Evolutionary conservation across 2,797 vertebrate species (phyloP).

Genomic region (Chloroceryle amazona): DNA sequence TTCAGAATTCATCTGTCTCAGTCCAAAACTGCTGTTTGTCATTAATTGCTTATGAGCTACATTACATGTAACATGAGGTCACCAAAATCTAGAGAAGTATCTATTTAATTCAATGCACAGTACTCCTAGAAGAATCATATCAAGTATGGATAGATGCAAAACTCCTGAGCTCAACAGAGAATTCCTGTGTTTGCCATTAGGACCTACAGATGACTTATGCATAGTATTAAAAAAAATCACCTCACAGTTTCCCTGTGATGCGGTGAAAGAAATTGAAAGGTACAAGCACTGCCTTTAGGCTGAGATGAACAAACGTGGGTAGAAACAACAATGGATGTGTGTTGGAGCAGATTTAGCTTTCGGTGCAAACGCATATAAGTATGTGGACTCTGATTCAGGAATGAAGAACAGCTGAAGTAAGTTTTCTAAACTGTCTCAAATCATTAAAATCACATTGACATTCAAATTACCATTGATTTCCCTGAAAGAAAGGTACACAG

Average conservation of each 20-base stretch:
- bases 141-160: not conserved
- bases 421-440: not conserved
- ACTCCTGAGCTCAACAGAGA: not conserved
- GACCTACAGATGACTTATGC: not conserved
- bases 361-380: not conserved
- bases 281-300: not conserved
- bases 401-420: not conserved
- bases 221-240: not conserved
- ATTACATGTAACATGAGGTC: not conserved
- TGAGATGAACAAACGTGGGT: not conserved
- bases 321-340: not conserved
- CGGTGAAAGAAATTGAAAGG: not conserved
- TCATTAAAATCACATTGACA: not conserved
- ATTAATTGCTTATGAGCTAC: not conserved
- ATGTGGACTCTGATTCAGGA: not conserved
- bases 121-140: not conserved
- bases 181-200: not conserved
- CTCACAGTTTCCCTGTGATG: not conserved
- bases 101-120: not conserved
- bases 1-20: not conserved
- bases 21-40: not conserved
- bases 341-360: not conserved
- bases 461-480: not conserved
- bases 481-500: not conserved
- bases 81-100: not conserved